Percentiles rank a stretch among this genome's conserved stretches.
These are phyloP conservation scores for Coranthus polyacanthus DNA, from an alignment of 2,797 vertebrate species.

Conservation along the genomic window DNA sequence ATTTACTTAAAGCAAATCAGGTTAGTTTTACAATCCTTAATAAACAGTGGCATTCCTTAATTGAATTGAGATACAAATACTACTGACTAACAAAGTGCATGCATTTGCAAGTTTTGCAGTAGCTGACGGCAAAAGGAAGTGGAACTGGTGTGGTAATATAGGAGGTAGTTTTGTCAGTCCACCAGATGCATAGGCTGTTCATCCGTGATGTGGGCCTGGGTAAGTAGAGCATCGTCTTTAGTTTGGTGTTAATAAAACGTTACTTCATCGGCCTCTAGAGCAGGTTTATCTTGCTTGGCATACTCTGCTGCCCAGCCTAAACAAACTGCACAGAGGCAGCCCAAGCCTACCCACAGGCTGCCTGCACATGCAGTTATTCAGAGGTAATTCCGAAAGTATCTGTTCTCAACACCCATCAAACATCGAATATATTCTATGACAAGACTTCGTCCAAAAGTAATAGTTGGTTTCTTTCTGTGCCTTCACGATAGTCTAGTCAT, in stretches of 20 bases:
- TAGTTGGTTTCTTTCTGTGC: constrained; percentile 6
- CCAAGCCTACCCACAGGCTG: background rate
- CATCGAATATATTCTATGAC: too few species aligned
- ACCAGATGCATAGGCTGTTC: constrained; percentile 1
- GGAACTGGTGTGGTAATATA: background rate
- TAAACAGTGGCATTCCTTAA: constrained; percentile 17
- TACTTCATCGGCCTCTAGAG: constrained; percentile 31
- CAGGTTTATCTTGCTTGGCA: constrained; percentile 47
- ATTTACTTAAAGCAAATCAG: constrained; percentile 44
- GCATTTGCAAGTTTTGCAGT: too few species aligned
- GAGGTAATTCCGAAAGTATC: too few species aligned
- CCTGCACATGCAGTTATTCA: background rate
- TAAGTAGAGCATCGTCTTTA: constrained; percentile 34
- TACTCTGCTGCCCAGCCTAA: constrained; percentile 27
- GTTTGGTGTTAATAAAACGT: constrained; percentile 34
- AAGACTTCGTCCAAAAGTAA: constrained; percentile 8
- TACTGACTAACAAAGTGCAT: background rate
- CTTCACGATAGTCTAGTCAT: constrained; percentile 1
- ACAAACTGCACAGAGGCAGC: constrained; percentile 34
- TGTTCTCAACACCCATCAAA: too few species aligned
- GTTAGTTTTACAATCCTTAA: constrained; percentile 28
- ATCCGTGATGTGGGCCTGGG: constrained; percentile 7
- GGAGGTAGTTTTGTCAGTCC: constrained; percentile 3
- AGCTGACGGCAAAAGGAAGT: constrained; percentile 1
- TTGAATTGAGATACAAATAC: constrained; percentile 5